Evolutionary conservation across 2,113 vertebrate genomes (phyloP).

Genomic region (Callospermophilus lateralis): DNA sequence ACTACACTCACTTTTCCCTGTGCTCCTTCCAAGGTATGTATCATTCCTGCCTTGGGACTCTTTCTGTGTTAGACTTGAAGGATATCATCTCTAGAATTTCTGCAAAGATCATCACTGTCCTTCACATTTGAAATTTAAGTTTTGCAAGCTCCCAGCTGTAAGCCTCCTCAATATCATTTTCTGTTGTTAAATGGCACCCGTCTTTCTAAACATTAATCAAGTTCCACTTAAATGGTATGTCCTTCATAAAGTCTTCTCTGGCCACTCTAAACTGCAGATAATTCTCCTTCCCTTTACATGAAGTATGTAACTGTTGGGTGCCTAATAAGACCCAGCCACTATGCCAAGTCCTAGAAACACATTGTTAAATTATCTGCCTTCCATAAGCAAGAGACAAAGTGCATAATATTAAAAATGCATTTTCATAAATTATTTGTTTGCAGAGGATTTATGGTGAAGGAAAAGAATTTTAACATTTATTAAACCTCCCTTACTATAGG

Average conservation of each 20-base stretch:
- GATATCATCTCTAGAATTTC: not conserved
- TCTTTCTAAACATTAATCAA: not conserved
- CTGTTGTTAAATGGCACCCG: not conserved
- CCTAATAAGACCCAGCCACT: not conserved
- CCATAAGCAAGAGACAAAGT: not conserved
- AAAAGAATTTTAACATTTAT: not conserved
- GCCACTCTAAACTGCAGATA: not conserved
- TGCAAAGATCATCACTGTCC: not conserved
- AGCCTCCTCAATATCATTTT: not conserved
- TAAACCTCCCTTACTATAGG: not conserved
- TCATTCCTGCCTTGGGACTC: not conserved
- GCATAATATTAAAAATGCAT: not conserved
- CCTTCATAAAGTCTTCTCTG: constrained; percentile 8
- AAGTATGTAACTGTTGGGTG: not conserved
- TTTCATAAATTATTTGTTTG: not conserved
- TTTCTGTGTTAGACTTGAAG: not conserved
- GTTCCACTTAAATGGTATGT: not conserved
- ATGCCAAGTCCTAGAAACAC: not conserved
- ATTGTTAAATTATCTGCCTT: not conserved
- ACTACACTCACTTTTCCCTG: not conserved
- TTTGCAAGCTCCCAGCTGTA: not conserved
- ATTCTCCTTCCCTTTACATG: not conserved
- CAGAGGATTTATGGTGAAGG: not conserved
- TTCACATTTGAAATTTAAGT: not conserved
- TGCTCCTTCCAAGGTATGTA: not conserved